phyloP scores from a whole-genome alignment of 2,888 invertebrate species.

The Caprella mutica region DNA sequence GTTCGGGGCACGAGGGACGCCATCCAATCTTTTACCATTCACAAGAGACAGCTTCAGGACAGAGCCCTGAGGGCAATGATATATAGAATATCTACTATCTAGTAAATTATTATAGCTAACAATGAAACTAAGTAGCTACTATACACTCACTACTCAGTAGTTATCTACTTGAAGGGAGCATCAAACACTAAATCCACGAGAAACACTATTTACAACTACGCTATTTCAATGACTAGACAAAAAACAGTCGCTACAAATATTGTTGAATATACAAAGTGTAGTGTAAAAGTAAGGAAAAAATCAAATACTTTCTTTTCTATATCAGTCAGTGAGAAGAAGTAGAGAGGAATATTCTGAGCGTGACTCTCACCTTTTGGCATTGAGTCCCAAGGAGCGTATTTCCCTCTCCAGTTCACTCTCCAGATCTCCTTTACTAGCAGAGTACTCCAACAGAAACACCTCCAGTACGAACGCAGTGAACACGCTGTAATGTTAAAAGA shows the following conservation, averaged over 20 bases:
- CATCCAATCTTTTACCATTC: too few species aligned
- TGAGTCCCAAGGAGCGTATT: constrained; percentile 41
- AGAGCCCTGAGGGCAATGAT: too few species aligned
- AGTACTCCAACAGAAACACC: constrained; percentile 44
- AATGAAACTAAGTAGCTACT: too few species aligned
- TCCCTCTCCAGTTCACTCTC: constrained; percentile 41
- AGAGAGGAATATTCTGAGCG: background rate
- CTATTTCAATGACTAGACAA: constrained; percentile 4
- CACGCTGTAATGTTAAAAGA: too few species aligned
- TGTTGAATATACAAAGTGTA: background rate
- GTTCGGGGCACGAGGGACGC: too few species aligned
- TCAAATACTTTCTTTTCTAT: background rate
- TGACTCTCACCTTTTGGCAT: constrained; percentile 38
- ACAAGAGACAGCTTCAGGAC: too few species aligned
- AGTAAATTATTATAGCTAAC: too few species aligned
- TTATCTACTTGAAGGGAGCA: too few species aligned
- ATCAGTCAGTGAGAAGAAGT: background rate
- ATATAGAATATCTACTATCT: too few species aligned
- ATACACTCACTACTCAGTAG: too few species aligned
- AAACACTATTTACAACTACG: too few species aligned
- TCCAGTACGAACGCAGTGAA: constrained; percentile 46
- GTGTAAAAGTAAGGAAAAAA: background rate
- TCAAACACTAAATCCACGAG: too few species aligned
- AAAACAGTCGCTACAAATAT: background rate
- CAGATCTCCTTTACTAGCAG: constrained; percentile 39